Evolutionary conservation across 1,140 invertebrate genomes (phyloP), one percentile per base, ranked within the genome.

Genomic region (Drosophila repletoides): DNA sequence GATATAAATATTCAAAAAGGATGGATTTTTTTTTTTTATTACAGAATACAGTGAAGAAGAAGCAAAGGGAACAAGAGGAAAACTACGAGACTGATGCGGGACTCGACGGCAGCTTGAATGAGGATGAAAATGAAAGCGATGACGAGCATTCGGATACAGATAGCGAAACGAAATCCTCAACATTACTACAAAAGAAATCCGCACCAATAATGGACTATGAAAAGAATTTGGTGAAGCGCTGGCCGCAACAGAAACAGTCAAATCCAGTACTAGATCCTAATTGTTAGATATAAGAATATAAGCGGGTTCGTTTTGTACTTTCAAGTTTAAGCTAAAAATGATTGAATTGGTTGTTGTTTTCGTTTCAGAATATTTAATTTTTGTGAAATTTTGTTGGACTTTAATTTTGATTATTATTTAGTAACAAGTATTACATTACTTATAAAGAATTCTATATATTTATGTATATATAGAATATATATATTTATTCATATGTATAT

Each of bases 141-240:
- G 77, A 83, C 22, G 79, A 84, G 56, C 74, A 61, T 9, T 83
- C 77, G 12, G 72, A 81, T 40, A 64, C 76, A 21, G 72, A 59
- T n/a, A 64, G 22, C 29, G 52, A 19, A 3, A 10, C 34, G 19
- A 45, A 31, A 2, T 60, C n/a, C n/a, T n/a, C n/a, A n/a, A n/a
- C 43, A 6, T n/a, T 9, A 5, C 10, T 66, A 17, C 36, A 24
- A 7, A 29, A 40, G 12, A 66, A 51, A 43, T 66, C 43, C 9
- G 55, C 21, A 7, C 63, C 63, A 0, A 66, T 66, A 1, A 51
- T 51, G 55, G 45, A 9, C 22, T 66, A 66, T 5, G 63, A 66
- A 22, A 40, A 66, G 55, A 59, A 66, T 19, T 22, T 66, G 10
- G 63, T 26, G 34, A 66, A 66, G 45, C 63, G 63, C 12, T 66